These are phyloP conservation scores for Temnothorax longispinosus DNA, from an alignment of 1,140 invertebrate species.

Conservation along the genomic window DNA sequence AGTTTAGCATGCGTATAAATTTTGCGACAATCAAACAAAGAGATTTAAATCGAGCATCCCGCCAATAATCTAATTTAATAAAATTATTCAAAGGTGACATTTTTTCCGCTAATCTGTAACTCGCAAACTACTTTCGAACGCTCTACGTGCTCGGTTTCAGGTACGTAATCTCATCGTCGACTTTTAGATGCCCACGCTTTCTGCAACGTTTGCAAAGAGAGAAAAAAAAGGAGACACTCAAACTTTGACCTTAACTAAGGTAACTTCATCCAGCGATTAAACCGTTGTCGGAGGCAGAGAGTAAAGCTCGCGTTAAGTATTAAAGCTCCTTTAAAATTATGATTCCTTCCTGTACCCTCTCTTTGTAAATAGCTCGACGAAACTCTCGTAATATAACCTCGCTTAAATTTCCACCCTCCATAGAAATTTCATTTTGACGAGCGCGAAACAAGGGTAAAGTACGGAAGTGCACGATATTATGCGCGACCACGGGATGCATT, in stretches of 20 bases:
- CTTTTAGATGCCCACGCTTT: conserved; percentile 27
- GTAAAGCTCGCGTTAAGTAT: conserved; percentile 35
- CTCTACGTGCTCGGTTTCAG: conserved; percentile 32
- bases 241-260: conserved; percentile 41
- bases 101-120: conserved; percentile 19
- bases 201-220: conserved; percentile 24
- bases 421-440: conserved; percentile 61
- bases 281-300: conserved; percentile 54
- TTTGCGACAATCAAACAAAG: neutral
- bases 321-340: conserved; percentile 55
- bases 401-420: conserved; percentile 55
- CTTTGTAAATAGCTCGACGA: conserved; percentile 56
- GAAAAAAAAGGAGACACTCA: neutral
- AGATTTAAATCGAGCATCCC: neutral
- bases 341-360: conserved; percentile 50
- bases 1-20: neutral
- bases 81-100: neutral
- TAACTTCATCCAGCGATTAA: conserved; percentile 68
- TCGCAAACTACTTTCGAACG: neutral
- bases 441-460: conserved; percentile 54
- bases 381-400: conserved; percentile 52
- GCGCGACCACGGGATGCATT: conserved; percentile 34
- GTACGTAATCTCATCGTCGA: conserved; percentile 25
- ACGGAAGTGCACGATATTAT: conserved; percentile 43
- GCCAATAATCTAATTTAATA: conserved; percentile 3